Conservation (phyloP, 2,113 vertebrate genomes). For the Bos javanicus region DNA sequence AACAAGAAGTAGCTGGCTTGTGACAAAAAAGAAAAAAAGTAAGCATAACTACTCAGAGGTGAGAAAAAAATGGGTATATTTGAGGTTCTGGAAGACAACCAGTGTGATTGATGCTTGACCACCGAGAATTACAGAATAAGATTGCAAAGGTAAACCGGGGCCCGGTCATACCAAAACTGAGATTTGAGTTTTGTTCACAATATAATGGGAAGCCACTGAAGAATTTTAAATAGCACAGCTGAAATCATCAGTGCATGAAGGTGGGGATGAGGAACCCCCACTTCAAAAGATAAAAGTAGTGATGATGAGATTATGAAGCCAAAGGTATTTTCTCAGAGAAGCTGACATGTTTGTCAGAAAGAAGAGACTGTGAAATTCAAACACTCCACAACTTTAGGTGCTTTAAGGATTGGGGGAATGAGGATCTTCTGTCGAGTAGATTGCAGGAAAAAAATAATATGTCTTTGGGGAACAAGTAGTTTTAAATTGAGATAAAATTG, state of each 20-base stretch:
- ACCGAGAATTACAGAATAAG: neutral
- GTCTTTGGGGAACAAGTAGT: neutral
- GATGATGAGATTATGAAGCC: neutral
- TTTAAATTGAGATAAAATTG: neutral
- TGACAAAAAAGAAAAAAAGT: neutral
- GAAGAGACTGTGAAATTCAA: neutral
- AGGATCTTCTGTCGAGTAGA: neutral
- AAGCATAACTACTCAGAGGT: neutral
- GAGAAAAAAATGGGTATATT: neutral
- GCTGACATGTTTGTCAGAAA: neutral
- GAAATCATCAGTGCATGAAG: neutral
- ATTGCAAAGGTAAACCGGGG: neutral
- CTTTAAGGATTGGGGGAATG: neutral
- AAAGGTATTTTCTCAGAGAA: neutral
- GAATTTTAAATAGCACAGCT: neutral
- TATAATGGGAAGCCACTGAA: neutral
- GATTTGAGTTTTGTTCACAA: neutral
- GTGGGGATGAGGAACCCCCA: neutral
- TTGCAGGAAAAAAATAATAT: neutral
- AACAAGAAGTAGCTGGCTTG: neutral
- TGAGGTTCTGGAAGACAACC: neutral
- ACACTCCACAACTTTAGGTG: neutral
- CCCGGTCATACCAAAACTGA: accelerated
- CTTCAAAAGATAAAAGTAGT: neutral
- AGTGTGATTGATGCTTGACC: neutral